Evolutionary conservation across 2,888 invertebrate genomes (phyloP).

Genomic region (Drosophila ustulata): DNA sequence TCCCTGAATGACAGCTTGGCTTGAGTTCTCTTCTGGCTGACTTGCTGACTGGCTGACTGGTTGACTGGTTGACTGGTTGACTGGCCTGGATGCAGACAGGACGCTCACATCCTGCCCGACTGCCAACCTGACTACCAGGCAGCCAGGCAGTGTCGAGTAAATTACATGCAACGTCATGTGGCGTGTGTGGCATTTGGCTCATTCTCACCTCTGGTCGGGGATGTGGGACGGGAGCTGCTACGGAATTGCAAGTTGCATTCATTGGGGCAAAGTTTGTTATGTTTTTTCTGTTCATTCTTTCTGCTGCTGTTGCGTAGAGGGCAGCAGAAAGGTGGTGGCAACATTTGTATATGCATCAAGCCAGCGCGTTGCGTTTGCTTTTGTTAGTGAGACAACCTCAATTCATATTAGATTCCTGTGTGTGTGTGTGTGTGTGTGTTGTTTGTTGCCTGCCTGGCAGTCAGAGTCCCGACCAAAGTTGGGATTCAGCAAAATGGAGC

Average conservation of each 20-base stretch:
- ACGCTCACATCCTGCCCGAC: constrained; percentile 57
- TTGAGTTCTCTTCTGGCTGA: constrained; percentile 46
- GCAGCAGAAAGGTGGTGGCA: constrained; percentile 65
- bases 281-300: constrained; percentile 11
- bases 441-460: constrained; percentile 26
- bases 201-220: constrained; percentile 67
- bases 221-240: not conserved
- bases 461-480: constrained; percentile 67
- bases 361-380: constrained; percentile 67
- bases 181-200: constrained; percentile 75
- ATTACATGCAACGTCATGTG: constrained; percentile 81
- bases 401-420: constrained; percentile 82
- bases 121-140: constrained; percentile 29
- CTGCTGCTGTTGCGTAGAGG: constrained; percentile 57
- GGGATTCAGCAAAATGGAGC: constrained; percentile 79
- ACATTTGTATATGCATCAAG: constrained; percentile 59
- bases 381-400: constrained; percentile 82
- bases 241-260: constrained; percentile 64
- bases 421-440: constrained; percentile 13
- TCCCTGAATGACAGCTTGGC: constrained; percentile 73
- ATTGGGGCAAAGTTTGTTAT: constrained; percentile 54
- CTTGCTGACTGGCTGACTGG: constrained; percentile 40
- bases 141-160: constrained; percentile 69
- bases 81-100: constrained; percentile 75
- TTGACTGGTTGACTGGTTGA: constrained; percentile 30